Conservation (phyloP, 2,888 invertebrate species). For the Brachypterus glaber region DNA sequence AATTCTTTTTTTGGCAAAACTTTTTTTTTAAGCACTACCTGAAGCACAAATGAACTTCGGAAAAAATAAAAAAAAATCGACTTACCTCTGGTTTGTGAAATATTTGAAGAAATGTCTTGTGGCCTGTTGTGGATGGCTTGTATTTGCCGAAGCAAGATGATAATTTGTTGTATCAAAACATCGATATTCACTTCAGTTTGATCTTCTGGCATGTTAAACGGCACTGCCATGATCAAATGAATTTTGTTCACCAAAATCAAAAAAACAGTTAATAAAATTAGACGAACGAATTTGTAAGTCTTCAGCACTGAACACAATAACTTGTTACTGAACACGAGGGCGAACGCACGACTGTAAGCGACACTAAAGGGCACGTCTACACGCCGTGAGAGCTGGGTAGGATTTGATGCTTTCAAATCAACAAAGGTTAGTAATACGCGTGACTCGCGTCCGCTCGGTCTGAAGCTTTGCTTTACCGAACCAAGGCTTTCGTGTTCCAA, state of each 20-base stretch:
- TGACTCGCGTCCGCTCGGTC: too few species aligned
- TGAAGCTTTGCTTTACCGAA: too few species aligned
- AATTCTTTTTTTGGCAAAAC: slow-evolving; percentile 2
- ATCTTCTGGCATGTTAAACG: slow-evolving; percentile 36
- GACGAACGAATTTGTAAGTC: slow-evolving; percentile 6
- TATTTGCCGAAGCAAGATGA: slow-evolving; percentile 25
- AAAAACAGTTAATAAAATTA: slow-evolving; percentile 4
- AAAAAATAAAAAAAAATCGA: not conserved
- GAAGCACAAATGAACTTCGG: too few species aligned
- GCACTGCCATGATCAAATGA: slow-evolving; percentile 35
- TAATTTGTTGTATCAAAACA: slow-evolving; percentile 29
- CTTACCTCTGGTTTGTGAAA: slow-evolving; percentile 13
- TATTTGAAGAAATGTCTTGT: slow-evolving; percentile 10
- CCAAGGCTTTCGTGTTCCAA: too few species aligned
- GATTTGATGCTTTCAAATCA: slow-evolving; percentile 28
- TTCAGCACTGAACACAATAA: slow-evolving; percentile 15
- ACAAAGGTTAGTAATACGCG: too few species aligned
- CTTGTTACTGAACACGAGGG: slow-evolving; percentile 13
- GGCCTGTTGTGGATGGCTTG: slow-evolving; percentile 21
- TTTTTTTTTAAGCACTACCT: too few species aligned
- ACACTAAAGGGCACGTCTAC: slow-evolving; percentile 26
- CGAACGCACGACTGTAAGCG: slow-evolving; percentile 12
- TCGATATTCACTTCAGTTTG: slow-evolving; percentile 33
- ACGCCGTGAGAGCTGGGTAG: slow-evolving; percentile 23
- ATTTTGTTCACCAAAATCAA: slow-evolving; percentile 18